Base-by-base conservation (phyloP, 1,140 invertebrate genomes). In the Polypedilum vanderplanki region DNA sequence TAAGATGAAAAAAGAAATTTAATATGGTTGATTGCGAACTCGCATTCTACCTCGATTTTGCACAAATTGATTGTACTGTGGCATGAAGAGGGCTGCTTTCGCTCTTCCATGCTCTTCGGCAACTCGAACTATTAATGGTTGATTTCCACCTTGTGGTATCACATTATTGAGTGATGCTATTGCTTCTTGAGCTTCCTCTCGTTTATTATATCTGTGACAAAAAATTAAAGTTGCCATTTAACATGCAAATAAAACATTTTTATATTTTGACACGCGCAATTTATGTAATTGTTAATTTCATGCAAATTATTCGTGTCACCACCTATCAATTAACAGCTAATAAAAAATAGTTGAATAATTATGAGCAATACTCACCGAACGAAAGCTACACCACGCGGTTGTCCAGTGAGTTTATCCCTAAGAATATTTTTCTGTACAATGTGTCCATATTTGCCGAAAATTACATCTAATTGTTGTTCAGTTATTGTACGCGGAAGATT, bases 31-130 rank as follows among this genome's bases (percentile, higher is more conserved):
- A 70, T 70, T 70, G 65, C 65, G 65, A 70, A 70, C 65, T 70
- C 65, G 15, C 65, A 70, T 70, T 70, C 65, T 70, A 70, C 65
- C 65, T 70, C 65, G 17, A 70, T 70, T 70, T 70, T 70, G 65
- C 15, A 70, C 65, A 22, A 70, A 70, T 22, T 18, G 17, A 17
- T 70, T 70, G 18, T 70, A 70, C 20, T 70, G 65, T 70, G 65
- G 65, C 65, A 70, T n/a, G 20, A 20, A 70, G 65, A 70, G 65
- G 1, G 65, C 65, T 22, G 93, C 92, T 79, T 94, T 94, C 80
- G 93, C 91, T 81, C 96, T 95, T 12, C 93, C 93, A 81, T 97
- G 95, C 81, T 97, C 95, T 81, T 97, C 94, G 0, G 95, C 96
- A 78, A 97, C 84, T 1, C 84, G 81, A 87, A 98, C 93, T 75